Evolutionary conservation across 2,113 vertebrate genomes (phyloP), one percentile per base, ranked within the genome.

Genomic region (Calcarius ornatus): DNA sequence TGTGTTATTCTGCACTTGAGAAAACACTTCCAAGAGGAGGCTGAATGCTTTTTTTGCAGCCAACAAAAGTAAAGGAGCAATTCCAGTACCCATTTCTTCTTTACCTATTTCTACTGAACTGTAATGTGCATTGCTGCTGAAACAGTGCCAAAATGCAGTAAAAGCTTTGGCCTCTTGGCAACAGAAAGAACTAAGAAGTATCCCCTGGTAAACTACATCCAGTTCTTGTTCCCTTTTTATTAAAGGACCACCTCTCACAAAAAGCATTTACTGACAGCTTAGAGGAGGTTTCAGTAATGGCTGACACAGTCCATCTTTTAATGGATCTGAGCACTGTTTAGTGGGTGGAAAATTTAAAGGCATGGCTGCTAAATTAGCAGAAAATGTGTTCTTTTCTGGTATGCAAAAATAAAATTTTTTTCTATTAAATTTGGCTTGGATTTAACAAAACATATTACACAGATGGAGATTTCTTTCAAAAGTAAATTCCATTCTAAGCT

Each of bases 391-490:
- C 25, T 72, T 88, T 90, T 88, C 78, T 89, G 31, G 35, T 80
- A 45, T 78, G 84, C 60, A 76, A 85, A 89, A 94, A n/a, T 60
- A 71, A 40, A 56, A 43, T 81, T 89, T 42, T 40, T 91, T 92
- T 76, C 61, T 82, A 60, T 42, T 48, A 64, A 76, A 87, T 72
- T 90, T 96, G 90, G 73, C 65, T 79, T 79, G 25, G 48, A 60
- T 81, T 85, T 94, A 75, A 61, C 30, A 76, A 93, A 90, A 48
- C 43, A 40, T 85, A 77, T 72, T 81, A 81, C 24, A 68, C 87
- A 93, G 78, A 91, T 76, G 78, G 81, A 91, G 65, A 64, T 64
- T 84, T 56, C 30, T 84, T 95, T 64, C 73, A 81, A 92, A 92
- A 89, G 25, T 43, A 81, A 84, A 85, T 89, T 64, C 65, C 12